phyloP scores from a whole-genome alignment of 2,888 invertebrate genomes.

The Caenorhabditis wallacei region DNA sequence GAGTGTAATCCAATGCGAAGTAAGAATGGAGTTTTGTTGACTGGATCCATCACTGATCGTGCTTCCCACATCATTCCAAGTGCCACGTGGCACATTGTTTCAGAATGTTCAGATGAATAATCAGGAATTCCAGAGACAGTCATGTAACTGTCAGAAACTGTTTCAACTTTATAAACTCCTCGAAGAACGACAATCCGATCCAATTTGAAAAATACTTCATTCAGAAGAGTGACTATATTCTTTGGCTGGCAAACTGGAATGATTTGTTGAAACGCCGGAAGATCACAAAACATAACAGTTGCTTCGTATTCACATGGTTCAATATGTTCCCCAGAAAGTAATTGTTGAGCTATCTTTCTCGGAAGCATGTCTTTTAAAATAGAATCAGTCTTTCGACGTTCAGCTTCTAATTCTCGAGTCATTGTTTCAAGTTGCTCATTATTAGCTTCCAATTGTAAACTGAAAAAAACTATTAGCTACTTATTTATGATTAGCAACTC shows the following conservation, averaged over 20 bases:
- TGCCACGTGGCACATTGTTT: conserved; percentile 82
- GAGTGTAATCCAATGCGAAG: conserved; percentile 75
- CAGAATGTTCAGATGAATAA: conserved; percentile 78
- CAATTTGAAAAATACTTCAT: conserved; percentile 83
- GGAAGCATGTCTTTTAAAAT: conserved; percentile 84
- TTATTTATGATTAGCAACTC: neutral
- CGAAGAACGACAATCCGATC: conserved; percentile 80
- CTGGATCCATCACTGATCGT: conserved; percentile 76
- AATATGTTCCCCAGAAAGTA: conserved; percentile 82
- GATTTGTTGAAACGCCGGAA: conserved; percentile 84
- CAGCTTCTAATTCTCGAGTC: conserved; percentile 80
- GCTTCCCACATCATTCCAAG: conserved; percentile 82
- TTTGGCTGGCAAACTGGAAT: conserved; percentile 83
- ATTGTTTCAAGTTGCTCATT: conserved; percentile 83
- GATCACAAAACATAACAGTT: conserved; percentile 84
- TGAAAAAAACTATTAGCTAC: conserved; percentile 58
- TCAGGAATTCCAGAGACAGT: conserved; percentile 78
- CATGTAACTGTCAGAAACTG: conserved; percentile 81
- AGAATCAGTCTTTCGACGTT: conserved; percentile 80
- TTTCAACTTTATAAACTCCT: conserved; percentile 81
- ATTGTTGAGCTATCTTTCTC: conserved; percentile 81
- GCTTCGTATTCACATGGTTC: conserved; percentile 81
- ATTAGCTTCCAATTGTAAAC: conserved; percentile 84
- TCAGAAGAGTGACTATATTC: conserved; percentile 83
- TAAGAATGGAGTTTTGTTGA: conserved; percentile 68